Evolutionary conservation across 2,888 invertebrate genomes (phyloP), one percentile per base, ranked within the genome.

Genomic region (Watsonalla binaria): DNA sequence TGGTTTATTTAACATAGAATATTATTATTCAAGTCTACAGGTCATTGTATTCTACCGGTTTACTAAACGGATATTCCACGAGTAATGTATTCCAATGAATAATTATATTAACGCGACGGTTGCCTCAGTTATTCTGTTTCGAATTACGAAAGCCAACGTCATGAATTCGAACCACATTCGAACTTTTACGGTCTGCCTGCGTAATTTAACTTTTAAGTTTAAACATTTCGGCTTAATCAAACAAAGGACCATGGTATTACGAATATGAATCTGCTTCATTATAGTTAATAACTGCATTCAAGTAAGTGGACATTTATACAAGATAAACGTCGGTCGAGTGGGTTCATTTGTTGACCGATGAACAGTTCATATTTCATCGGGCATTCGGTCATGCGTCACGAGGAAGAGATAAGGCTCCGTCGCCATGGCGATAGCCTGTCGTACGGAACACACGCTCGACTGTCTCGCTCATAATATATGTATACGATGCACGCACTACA

Each of bases 371-470:
- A 76, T 75, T 73, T 68, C 75, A 73, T 65, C 68, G 68, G 55
- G 65, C 73, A 68, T 66, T 66, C 65, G 60, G 63, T 64, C 72
- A 76, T 70, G 76, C 72, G 65, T 71, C 73, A 76, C 70, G 75
- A 66, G 72, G 67, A 74, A 63, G 64, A 63, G 78, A 78, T 78
- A 78, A 78, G 68, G 63, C 63, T 58, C 54, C 58, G 57, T 62
- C 52, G 60, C 59, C 33, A 45, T 55, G 51, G 55, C 58, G 65
- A 72, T 62, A 63, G 59, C 53, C 54, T 6, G 49, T 48, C 13
- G 14, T 35, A 48, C 47, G 5, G 47, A 13, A 35, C 35, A 48
- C 33, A 47, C 33, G 47, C 35, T n/a, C 35, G 35, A 48, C 33
- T 7, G 15, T 11, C 37, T 14, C n/a, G 37, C 37, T 15, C 9